Percentiles rank a stretch among this genome's conserved stretches.
Conservation (phyloP, 2,113 vertebrate genomes). For the Phaetusa simplex region DNA sequence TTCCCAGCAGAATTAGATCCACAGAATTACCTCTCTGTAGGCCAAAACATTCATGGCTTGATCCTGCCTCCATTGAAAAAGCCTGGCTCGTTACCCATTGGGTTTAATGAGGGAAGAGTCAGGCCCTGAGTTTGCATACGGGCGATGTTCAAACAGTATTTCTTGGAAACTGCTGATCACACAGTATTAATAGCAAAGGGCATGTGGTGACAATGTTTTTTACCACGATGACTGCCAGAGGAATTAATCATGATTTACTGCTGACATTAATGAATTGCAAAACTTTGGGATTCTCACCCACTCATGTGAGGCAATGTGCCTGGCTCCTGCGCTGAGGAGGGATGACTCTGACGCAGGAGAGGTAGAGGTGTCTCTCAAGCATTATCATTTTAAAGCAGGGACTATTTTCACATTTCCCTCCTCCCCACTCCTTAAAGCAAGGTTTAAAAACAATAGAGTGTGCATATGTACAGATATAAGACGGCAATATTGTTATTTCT, state of each 20-base stretch:
- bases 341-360: not conserved
- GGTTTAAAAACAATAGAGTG: not conserved
- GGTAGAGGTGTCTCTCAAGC: not conserved
- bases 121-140: not conserved
- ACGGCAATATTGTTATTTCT: not conserved
- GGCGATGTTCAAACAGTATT: not conserved
- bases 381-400: not conserved
- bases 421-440: not conserved
- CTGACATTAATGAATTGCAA: slow-evolving; percentile 40
- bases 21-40: not conserved
- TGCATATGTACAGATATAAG: not conserved
- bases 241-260: slow-evolving; percentile 59
- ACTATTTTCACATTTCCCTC: not conserved
- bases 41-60: not conserved
- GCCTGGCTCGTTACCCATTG: not conserved
- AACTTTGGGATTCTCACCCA: not conserved
- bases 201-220: slow-evolving; percentile 32
- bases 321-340: not conserved
- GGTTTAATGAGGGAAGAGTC: not conserved
- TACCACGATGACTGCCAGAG: not conserved
- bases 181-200: slow-evolving; percentile 1
- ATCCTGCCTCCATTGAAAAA: not conserved
- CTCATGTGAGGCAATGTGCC: slow-evolving; percentile 13
- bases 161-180: slow-evolving; percentile 44
- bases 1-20: not conserved